Evolutionary conservation across 23 tunicate species (phyloP), one percentile per base, ranked within the genome.

Genomic region (Phallusia fumigata): DNA sequence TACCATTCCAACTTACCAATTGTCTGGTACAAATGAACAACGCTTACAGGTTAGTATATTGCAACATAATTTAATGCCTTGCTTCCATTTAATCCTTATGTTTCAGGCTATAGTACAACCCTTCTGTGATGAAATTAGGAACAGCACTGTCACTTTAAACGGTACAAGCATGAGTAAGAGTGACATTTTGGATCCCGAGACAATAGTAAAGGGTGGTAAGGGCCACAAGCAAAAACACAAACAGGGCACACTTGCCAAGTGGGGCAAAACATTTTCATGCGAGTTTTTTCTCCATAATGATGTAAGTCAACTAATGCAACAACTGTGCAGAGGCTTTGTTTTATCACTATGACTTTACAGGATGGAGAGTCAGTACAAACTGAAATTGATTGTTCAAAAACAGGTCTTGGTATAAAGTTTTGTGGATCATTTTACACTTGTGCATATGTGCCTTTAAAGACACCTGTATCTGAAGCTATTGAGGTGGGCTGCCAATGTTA

Each of bases 401-500:
- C 19, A 77, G 18, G 81, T 77, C 31, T 0, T 34, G 0, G 28
- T 18, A 19, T 77, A 6, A 77, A 77, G 2, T 45, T 77, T 8
- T 33, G 35, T 28, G 78, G 53, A 36, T 45, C 28, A 2, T 36
- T 77, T 18, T 77, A 36, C 44, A 35, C 81, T 45, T 77, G 81
- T 77, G 81, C 81, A 30, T 77, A 77, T 36, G 33, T 77, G 11
- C 53, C 81, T 30, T 40, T 35, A 36, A 77, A 77, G 22, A 28
- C 81, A 19, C 33, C 81, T 36, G 81, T 45, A 11, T 16, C 33
- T 28, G 81, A 77, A 30, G 81, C 53, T 19, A 31, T 74, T 19
- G 44, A 74, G 78, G 78, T 74, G 22, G 16, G 22, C 15, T 58
- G 69, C 3, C 13, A 24, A 11, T 10, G 5, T 5, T 40, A 40